Percentiles rank a stretch among this genome's conserved stretches.
These are phyloP conservation scores for Drosophila anceps DNA, from an alignment of 2,888 invertebrate genomes.

Conservation along the genomic window DNA sequence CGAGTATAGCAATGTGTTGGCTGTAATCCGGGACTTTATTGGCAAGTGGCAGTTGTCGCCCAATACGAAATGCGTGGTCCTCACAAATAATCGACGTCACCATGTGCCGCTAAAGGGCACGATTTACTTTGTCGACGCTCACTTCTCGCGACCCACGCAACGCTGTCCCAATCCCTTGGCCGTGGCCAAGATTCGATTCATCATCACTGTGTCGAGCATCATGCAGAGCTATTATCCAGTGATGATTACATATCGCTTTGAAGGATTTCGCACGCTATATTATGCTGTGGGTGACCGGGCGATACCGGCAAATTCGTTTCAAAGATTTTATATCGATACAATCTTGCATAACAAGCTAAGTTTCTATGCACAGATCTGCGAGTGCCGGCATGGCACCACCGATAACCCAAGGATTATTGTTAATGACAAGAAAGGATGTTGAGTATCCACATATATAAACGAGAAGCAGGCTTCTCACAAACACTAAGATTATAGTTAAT, in stretches of 20 bases:
- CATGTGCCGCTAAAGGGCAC: slow-evolving; percentile 59
- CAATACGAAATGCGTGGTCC: slow-evolving; percentile 77
- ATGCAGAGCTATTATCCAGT: slow-evolving; percentile 72
- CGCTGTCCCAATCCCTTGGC: slow-evolving; percentile 82
- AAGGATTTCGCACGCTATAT: slow-evolving; percentile 74
- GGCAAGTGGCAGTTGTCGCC: slow-evolving; percentile 76
- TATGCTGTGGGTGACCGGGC: slow-evolving; percentile 68
- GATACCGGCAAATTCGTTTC: slow-evolving; percentile 59
- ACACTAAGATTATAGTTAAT: not conserved
- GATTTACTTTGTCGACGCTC: slow-evolving; percentile 76
- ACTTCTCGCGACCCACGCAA: slow-evolving; percentile 81
- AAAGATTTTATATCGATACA: slow-evolving; percentile 77
- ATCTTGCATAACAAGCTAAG: slow-evolving; percentile 74
- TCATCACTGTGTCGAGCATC: slow-evolving; percentile 69
- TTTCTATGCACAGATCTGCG: slow-evolving; percentile 73
- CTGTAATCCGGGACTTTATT: slow-evolving; percentile 74
- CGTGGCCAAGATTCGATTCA: slow-evolving; percentile 82
- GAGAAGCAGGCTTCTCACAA: not conserved
- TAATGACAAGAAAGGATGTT: not conserved
- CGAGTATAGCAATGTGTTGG: slow-evolving; percentile 54
- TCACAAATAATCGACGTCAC: slow-evolving; percentile 53
- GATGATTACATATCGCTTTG: slow-evolving; percentile 82
- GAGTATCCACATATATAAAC: not conserved
- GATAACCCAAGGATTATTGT: slow-evolving; percentile 41
- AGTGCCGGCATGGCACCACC: slow-evolving; percentile 68